These are phyloP conservation scores for Regulus satrapa DNA, from an alignment of 2,113 vertebrate species.

Conservation along the genomic window DNA sequence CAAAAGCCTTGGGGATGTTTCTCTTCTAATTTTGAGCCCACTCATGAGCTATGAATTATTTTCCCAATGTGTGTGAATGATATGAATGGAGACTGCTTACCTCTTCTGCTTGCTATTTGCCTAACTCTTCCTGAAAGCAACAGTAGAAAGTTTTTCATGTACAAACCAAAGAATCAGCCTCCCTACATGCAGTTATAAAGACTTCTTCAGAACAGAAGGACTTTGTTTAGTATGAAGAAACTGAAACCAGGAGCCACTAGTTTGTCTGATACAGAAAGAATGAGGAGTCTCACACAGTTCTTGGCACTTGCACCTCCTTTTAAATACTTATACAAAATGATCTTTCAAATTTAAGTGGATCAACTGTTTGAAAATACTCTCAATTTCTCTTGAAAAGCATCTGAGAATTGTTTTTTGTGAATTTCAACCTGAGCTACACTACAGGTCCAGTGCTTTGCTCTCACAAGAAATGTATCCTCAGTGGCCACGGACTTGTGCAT, in stretches of 20 bases:
- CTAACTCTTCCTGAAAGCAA: neutral
- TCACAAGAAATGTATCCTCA: neutral
- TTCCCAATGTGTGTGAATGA: neutral
- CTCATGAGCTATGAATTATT: constrained; percentile 15
- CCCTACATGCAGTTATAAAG: neutral
- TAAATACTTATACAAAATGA: neutral
- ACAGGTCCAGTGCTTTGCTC: neutral
- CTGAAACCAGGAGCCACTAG: neutral
- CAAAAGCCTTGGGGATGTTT: constrained; percentile 31
- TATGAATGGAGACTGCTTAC: neutral
- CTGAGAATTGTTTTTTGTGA: neutral
- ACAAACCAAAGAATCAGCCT: neutral
- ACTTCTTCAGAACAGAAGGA: neutral
- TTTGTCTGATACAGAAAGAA: neutral
- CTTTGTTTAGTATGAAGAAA: neutral
- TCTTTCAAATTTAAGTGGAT: neutral
- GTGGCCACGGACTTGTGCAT: neutral
- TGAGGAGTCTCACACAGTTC: neutral
- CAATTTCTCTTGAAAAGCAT: neutral
- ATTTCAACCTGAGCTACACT: too few relatives aligned
- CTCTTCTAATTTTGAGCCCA: constrained; percentile 27
- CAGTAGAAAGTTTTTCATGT: neutral
- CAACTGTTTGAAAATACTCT: rapidly evolving
- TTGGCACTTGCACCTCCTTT: neutral
- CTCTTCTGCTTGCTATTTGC: neutral